Evolutionary conservation across 2,888 invertebrate genomes (phyloP), one percentile per base, ranked within the genome.

Genomic region (Cryptophagus acutangulus): DNA sequence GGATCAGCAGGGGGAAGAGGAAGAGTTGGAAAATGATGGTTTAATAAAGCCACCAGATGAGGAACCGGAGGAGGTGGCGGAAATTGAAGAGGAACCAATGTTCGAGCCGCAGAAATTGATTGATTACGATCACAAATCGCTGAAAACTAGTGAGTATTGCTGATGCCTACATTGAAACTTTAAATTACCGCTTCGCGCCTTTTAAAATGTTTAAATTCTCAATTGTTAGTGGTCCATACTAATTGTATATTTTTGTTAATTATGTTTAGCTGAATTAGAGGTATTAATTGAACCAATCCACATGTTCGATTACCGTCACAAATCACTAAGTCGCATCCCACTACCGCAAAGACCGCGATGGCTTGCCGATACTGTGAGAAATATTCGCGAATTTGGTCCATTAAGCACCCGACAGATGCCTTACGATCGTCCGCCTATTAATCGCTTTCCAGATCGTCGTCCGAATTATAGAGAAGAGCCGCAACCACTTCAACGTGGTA

Each of bases 251-350:
- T n/a, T n/a, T n/a, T n/a, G n/a, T n/a, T n/a, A n/a, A n/a, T 20
- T 20, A 20, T 45, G 62, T 62, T 39, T 46, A 66, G 66, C 46
- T 40, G 59, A 62, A 24, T 42, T 51, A 3, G 57, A 59, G 30
- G 75, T 76, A 39, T 74, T 79, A 46, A 74, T 81, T 51, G 78
- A 78, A 60, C 79, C 82, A 14, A 73, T 80, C 3, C 77, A 80
- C 57, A 79, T 77, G 51, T 81, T 84, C 68, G 83, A 85, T 62
- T 85, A 85, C 63, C 78, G 81, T 47, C 84, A 85, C 59, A 75
- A 71, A 56, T 73, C 76, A 1, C 50, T 67, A 9, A 67, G 62
- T 49, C 60, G 68, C 35, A 77, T 70, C 41, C 68, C 67, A n/a
- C 52, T 63, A 12, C 63, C 67, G 2, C 63, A 67, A 39, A 52